A percentile compares a stretch with the other conserved stretches of the same genome.
phyloP scores from a whole-genome alignment of 2,113 vertebrate species.

The Pygoscelis adeliae region DNA sequence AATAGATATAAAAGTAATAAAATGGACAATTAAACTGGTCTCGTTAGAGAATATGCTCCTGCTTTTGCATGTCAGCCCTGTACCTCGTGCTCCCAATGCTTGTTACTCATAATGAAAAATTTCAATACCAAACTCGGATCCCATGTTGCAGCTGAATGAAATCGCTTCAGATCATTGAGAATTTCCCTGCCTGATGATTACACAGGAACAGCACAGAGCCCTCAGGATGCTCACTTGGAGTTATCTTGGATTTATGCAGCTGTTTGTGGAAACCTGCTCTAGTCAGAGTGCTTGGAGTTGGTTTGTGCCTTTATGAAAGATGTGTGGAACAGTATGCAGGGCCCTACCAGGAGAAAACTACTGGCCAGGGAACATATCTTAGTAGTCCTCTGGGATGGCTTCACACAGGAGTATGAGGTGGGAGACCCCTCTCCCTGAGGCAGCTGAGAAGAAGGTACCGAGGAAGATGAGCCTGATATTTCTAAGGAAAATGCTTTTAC shows the following conservation, averaged over 20 bases:
- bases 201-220: background rate
- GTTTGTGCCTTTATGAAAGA: background rate
- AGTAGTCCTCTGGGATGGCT: background rate
- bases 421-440: background rate
- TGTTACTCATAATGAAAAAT: background rate
- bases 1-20: background rate
- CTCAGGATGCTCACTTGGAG: background rate
- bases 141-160: background rate
- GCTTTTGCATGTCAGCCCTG: background rate
- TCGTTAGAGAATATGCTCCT: background rate
- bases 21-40: background rate
- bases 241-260: background rate
- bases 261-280: background rate
- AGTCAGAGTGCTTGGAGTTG: background rate
- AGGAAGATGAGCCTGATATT: rapidly evolving
- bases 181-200: background rate
- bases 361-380: background rate
- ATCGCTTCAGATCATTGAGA: background rate
- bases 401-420: background rate
- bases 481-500: background rate
- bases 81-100: background rate
- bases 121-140: background rate
- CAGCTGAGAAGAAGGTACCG: background rate
- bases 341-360: background rate
- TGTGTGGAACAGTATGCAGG: background rate